These are phyloP conservation scores for Saguinus midas DNA, from an alignment of 2,113 vertebrate genomes.

Conservation along the genomic window DNA sequence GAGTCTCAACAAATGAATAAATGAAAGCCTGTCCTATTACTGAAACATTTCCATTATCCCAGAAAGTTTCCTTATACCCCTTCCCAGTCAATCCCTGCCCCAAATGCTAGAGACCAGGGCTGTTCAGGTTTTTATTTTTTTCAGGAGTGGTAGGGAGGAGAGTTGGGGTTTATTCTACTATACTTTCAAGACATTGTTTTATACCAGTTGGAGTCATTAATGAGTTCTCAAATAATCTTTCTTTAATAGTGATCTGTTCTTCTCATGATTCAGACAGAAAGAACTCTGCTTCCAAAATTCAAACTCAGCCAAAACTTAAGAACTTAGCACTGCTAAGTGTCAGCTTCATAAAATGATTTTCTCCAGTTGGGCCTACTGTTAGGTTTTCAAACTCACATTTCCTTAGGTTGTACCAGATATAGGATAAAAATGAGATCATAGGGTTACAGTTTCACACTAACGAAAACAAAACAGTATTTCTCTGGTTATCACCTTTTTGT, in stretches of 20 bases:
- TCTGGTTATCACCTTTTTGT: background rate
- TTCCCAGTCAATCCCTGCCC: background rate
- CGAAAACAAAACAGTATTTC: conserved; percentile 24
- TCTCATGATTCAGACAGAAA: conserved; percentile 25
- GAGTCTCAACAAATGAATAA: background rate
- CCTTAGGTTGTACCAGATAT: background rate
- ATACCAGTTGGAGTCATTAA: background rate
- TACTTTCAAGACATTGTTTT: conserved; percentile 12
- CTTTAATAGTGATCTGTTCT: conserved; percentile 5
- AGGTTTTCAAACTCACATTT: background rate
- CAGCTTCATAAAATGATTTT: background rate
- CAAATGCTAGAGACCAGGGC: background rate
- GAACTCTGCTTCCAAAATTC: conserved; percentile 38
- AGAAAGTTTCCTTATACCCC: background rate
- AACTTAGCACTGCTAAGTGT: background rate
- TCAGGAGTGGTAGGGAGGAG: too few species aligned
- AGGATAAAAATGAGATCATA: background rate
- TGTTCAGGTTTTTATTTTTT: background rate
- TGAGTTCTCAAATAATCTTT: conserved; percentile 19
- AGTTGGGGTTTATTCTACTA: background rate
- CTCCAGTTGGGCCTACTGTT: background rate
- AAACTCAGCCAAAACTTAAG: conserved; percentile 30
- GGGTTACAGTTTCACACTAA: background rate
- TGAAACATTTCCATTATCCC: background rate
- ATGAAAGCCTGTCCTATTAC: background rate